These are phyloP conservation scores for Heliopora coerulea DNA, from an alignment of 92 coral and sea anemone species.

Conservation along the genomic window DNA sequence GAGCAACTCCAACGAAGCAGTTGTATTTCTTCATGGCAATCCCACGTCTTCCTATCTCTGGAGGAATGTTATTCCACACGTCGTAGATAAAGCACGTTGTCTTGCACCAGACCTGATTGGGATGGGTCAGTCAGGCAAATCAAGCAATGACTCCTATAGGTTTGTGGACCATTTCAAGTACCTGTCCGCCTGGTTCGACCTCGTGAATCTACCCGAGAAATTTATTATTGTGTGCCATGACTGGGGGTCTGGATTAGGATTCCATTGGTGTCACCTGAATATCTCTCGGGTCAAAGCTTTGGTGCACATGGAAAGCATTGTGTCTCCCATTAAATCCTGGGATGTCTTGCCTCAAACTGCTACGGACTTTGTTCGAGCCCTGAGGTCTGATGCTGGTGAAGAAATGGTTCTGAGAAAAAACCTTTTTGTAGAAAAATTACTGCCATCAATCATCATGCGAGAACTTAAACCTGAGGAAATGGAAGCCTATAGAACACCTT, in stretches of 20 bases:
- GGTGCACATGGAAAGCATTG: slow-evolving; percentile 45
- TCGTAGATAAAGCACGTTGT: slow-evolving; percentile 8
- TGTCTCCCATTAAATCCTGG: slow-evolving; percentile 17
- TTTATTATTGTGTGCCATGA: slow-evolving; percentile 35
- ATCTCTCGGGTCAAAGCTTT: slow-evolving; percentile 17
- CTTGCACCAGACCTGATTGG: slow-evolving; percentile 49
- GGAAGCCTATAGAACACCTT: slow-evolving; percentile 28
- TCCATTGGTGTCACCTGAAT: slow-evolving; percentile 44
- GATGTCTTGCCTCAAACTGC: slow-evolving; percentile 33
- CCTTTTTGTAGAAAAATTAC: slow-evolving; percentile 32
- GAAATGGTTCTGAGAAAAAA: slow-evolving; percentile 35
- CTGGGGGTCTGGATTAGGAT: slow-evolving; percentile 51
- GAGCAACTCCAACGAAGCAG: slow-evolving; percentile 10
- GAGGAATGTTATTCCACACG: slow-evolving; percentile 43
- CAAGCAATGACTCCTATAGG: slow-evolving; percentile 24
- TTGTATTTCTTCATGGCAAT: slow-evolving; percentile 48
- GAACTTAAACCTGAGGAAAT: slow-evolving; percentile 23
- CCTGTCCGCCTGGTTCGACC: slow-evolving; percentile 30
- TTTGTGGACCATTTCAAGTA: slow-evolving; percentile 41
- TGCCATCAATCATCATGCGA: slow-evolving; percentile 36
- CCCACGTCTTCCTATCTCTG: slow-evolving; percentile 48
- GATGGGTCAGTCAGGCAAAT: slow-evolving; percentile 46
- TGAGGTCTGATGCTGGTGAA: slow-evolving; percentile 47
- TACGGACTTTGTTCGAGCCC: slow-evolving; percentile 16
- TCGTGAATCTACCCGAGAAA: slow-evolving; percentile 30